Evolutionary conservation across 1,140 invertebrate species (phyloP), one percentile per base, ranked within the genome.

Genomic region (Drepana arcuata): DNA sequence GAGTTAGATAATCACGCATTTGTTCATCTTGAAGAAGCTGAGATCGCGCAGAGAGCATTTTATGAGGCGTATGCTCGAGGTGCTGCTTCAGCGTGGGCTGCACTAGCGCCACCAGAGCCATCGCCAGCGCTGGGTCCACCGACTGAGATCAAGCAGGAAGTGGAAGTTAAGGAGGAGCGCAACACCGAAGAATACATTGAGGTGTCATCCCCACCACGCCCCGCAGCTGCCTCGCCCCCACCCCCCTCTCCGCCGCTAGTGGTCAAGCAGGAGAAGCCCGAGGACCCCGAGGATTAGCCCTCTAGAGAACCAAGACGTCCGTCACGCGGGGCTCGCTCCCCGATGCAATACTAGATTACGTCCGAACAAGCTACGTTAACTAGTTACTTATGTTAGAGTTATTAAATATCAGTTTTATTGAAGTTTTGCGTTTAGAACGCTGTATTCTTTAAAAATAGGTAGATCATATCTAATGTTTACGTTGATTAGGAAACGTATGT

Each of bases 1-100:
- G 95, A 98, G 70, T 71, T 97, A 1, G 93, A 96, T 48, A 95
- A 97, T 65, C 96, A 97, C 67, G 84, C 85, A 7, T 87, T 87
- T 33, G 77, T 83, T 7, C 89, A 91, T 51, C 49, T 84, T 7
- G 83, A 84, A 44, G 83, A 84, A 38, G 83, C 78, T 0, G 78
- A 82, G 42, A 64, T 82, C 26, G 77, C 77, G 4, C 77, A 82
- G 35, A 56, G 77, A 35, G 77, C 69, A 1, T 82, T 82, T 41
- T 82, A 82, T 24, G 77, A 82, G 31, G 77, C 74, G 1, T 82
- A 82, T 14, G 74, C 77, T 3, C 53, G 77, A 16, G 77, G 72
- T 2, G 77, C 77, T 4, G 75, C 64, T 1, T 55, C 71, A 0
- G 78, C 78, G 5, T 78, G 70, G 72, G 74, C 68, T 2, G 73